Percentiles rank a stretch among this genome's conserved stretches.
Evolutionary conservation across 2,888 invertebrate genomes (phyloP).

Genomic region (Epirrita christyi): DNA sequence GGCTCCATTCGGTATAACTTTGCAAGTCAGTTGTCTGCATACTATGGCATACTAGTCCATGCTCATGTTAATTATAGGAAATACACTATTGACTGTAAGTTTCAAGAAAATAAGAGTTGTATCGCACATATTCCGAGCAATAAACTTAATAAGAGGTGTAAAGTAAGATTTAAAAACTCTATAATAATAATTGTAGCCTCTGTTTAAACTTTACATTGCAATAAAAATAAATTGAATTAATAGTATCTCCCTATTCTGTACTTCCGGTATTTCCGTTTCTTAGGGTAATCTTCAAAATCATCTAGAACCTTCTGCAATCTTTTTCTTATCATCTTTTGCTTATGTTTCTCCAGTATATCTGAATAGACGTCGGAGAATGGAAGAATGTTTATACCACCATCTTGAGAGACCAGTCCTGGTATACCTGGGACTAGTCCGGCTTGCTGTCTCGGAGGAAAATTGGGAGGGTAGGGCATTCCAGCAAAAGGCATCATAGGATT

Average conservation of each 20-base stretch:
- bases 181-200: too few species aligned
- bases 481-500: slow-evolving; percentile 13
- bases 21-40: too few species aligned
- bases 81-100: too few species aligned
- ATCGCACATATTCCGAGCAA: too few species aligned
- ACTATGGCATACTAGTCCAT: too few species aligned
- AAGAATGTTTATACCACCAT: slow-evolving; percentile 71
- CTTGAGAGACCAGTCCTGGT: slow-evolving; percentile 60
- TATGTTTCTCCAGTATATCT: slow-evolving; percentile 65
- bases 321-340: slow-evolving; percentile 59
- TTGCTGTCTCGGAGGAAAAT: slow-evolving; percentile 31
- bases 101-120: too few species aligned
- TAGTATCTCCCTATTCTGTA: slow-evolving; percentile 1
- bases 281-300: slow-evolving; percentile 47
- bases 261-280: slow-evolving; percentile 12
- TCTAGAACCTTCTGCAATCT: slow-evolving; percentile 52
- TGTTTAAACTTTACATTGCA: background rate
- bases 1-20: too few species aligned
- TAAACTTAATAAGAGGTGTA: too few species aligned
- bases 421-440: slow-evolving; percentile 65
- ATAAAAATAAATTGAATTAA: background rate
- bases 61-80: too few species aligned
- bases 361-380: slow-evolving; percentile 73
- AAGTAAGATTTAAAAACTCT: too few species aligned
- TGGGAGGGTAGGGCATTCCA: slow-evolving; percentile 17